A percentile compares a stretch with the other conserved stretches of the same genome.
These are phyloP conservation scores for Lepidurus arcticus DNA, from an alignment of 1,140 invertebrate species.

Conservation along the genomic window DNA sequence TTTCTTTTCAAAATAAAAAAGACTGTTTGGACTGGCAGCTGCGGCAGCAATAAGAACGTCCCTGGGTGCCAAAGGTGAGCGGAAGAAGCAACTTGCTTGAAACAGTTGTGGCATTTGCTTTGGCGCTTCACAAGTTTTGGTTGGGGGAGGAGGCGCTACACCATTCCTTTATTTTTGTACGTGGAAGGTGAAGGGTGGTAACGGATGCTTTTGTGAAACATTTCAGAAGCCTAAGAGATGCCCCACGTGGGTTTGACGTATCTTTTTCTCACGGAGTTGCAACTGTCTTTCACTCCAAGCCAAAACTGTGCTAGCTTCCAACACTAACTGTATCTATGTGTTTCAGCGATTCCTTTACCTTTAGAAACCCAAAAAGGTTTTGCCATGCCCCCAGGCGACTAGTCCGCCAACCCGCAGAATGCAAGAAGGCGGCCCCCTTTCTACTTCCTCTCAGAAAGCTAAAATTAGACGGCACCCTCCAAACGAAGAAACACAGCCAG, in stretches of 20 bases:
- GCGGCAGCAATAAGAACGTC: slow-evolving; percentile 6
- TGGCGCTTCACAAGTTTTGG: not conserved
- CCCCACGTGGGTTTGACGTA: not conserved
- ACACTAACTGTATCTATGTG: not conserved
- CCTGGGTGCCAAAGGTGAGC: slow-evolving; percentile 16
- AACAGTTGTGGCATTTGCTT: not conserved
- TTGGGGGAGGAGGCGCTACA: too few relatives aligned
- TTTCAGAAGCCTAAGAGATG: not conserved
- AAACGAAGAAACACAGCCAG: not conserved
- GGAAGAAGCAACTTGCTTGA: not conserved
- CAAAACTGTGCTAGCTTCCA: not conserved
- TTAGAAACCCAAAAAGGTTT: too few relatives aligned
- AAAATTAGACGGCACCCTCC: not conserved
- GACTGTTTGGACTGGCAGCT: not conserved
- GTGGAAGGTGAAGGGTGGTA: not conserved
- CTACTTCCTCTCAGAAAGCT: not conserved
- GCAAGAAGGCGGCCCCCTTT: not conserved
- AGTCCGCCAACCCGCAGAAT: too few relatives aligned
- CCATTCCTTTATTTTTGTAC: too few relatives aligned
- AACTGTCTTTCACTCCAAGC: not conserved
- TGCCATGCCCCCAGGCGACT: too few relatives aligned
- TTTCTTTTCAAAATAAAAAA: too few relatives aligned
- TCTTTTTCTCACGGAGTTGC: not conserved
- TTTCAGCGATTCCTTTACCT: too few relatives aligned
- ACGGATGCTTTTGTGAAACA: not conserved